A percentile compares a stretch with the other conserved stretches of the same genome.
These are phyloP conservation scores for Natrix natrix DNA, from an alignment of 2,797 vertebrate species.

Conservation along the genomic window DNA sequence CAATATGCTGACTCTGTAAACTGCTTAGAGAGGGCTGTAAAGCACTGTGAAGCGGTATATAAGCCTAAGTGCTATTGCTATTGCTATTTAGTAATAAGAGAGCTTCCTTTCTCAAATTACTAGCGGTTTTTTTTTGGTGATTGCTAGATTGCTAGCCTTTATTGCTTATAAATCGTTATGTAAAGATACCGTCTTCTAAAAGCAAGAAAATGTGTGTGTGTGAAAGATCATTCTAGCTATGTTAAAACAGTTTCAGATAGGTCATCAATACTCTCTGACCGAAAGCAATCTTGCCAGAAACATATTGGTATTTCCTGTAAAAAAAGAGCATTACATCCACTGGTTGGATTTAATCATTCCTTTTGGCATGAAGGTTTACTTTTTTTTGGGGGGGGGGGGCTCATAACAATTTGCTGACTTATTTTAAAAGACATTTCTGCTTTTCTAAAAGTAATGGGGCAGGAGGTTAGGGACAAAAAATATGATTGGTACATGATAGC, in stretches of 20 bases:
- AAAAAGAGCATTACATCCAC: background rate
- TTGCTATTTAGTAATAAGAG: background rate
- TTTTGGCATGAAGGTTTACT: background rate
- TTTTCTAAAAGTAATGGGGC: background rate
- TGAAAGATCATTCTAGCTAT: background rate
- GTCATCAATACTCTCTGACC: background rate
- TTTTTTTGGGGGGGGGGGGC: accelerated
- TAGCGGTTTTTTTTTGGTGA: background rate
- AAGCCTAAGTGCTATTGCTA: background rate
- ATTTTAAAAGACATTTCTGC: background rate
- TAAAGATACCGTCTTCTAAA: background rate
- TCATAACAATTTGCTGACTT: background rate
- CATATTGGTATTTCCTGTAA: background rate
- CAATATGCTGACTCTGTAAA: background rate
- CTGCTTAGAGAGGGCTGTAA: background rate
- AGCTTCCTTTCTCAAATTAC: background rate
- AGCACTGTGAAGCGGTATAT: background rate
- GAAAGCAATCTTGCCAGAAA: background rate
- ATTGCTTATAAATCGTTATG: background rate
- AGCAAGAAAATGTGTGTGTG: background rate
- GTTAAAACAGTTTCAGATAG: background rate
- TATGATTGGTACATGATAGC: background rate
- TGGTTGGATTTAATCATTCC: background rate
- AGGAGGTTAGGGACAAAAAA: background rate
- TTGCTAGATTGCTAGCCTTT: background rate